A percentile compares a stretch with the other conserved stretches of the same genome.
These are phyloP conservation scores for Ichneumon xanthorius DNA, from an alignment of 2,888 invertebrate genomes.

Conservation along the genomic window DNA sequence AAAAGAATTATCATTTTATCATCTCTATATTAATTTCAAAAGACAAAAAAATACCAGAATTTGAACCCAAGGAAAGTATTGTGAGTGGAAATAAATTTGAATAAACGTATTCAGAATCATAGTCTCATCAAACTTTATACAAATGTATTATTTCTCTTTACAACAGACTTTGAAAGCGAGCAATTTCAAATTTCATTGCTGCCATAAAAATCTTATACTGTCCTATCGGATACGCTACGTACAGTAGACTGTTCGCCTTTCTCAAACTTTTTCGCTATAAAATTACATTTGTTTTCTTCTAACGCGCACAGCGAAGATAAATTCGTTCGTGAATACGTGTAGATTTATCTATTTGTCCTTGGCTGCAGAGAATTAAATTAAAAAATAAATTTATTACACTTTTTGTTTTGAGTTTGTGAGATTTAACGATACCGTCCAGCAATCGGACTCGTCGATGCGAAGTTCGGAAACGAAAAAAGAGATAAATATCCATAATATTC, in stretches of 20 bases:
- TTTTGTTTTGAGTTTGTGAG: constrained; percentile 3
- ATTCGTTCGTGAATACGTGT: constrained; percentile 48
- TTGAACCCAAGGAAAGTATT: neutral
- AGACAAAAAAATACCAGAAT: neutral
- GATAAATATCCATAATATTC: constrained; percentile 36
- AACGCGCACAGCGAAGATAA: constrained; percentile 26
- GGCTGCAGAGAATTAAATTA: constrained; percentile 18
- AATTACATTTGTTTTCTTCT: constrained; percentile 56
- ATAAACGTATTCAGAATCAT: neutral
- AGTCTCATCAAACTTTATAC: constrained; percentile 56
- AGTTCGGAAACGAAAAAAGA: constrained; percentile 35
- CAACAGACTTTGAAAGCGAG: constrained; percentile 51
- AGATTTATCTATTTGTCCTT: constrained; percentile 35
- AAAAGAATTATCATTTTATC: too few relatives aligned
- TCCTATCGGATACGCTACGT: constrained; percentile 18
- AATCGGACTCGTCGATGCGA: constrained; percentile 11
- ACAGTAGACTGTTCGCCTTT: constrained; percentile 21
- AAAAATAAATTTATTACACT: neutral
- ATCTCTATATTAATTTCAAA: neutral
- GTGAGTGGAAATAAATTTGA: neutral
- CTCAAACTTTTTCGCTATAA: constrained; percentile 53
- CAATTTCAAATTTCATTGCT: constrained; percentile 29
- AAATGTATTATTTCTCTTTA: constrained; percentile 66
- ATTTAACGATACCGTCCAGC: constrained; percentile 19
- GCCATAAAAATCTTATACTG: constrained; percentile 52